phyloP scores from a whole-genome alignment of 2,888 invertebrate genomes.

The Ditula angustiorana region DNA sequence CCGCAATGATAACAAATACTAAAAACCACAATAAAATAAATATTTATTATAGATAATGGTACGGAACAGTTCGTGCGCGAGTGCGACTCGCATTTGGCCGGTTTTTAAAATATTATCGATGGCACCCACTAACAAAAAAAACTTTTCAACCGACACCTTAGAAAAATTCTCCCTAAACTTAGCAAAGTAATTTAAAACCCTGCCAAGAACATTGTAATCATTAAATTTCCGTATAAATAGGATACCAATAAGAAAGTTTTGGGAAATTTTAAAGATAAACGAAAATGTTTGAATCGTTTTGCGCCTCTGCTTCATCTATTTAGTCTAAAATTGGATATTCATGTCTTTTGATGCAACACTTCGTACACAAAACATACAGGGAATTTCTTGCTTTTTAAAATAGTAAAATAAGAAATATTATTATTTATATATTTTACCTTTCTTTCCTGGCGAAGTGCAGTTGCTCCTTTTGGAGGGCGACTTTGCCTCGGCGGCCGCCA shows the following conservation, averaged over 20 bases:
- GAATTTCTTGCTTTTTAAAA: not conserved
- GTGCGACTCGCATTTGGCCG: too few relatives aligned
- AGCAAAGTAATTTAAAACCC: not conserved
- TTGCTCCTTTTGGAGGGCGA: conserved; percentile 80
- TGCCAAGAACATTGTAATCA: conserved; percentile 7
- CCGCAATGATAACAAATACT: too few relatives aligned
- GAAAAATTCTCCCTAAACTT: conserved; percentile 3
- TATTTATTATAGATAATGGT: too few relatives aligned
- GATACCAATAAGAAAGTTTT: conserved; percentile 26
- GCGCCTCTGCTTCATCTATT: not conserved
- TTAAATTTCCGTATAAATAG: conserved; percentile 8
- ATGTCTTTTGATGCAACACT: not conserved
- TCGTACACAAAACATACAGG: not conserved
- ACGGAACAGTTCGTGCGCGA: too few relatives aligned
- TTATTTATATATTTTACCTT: conserved; percentile 65
- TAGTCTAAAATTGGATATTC: too few relatives aligned
- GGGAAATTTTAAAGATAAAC: conserved; percentile 5
- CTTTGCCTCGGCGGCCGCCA: conserved; percentile 78
- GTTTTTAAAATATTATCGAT: not conserved
- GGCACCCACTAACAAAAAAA: conserved; percentile 2
- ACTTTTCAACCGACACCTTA: conserved; percentile 21
- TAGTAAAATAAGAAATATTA: not conserved
- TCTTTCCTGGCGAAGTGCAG: conserved; percentile 81
- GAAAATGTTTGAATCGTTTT: conserved; percentile 6
- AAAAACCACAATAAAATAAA: too few relatives aligned